Evolutionary conservation across 1,140 invertebrate genomes (phyloP), one percentile per base, ranked within the genome.

Genomic region (Penaeus japonicus): DNA sequence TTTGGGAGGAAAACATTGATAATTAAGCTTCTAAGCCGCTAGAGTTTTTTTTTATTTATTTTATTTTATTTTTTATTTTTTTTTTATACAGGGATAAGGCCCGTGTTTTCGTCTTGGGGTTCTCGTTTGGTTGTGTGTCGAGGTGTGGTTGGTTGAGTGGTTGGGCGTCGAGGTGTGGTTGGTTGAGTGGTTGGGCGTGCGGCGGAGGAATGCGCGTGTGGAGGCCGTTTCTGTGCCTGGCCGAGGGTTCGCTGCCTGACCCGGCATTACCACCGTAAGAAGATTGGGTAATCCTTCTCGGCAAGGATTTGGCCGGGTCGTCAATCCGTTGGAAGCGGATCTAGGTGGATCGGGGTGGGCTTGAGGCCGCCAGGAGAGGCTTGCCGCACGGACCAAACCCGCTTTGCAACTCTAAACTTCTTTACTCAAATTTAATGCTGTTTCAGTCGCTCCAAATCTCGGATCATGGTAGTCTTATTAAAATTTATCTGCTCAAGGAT

Each of bases 371-470:
- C 54, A 80, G 73, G 89, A 90, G 89, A 90, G 85, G 89, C 89
- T 85, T 84, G 65, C 73, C 89, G 79, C 70, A 57, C 81, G 30
- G 85, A 77, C 84, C 85, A 75, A 90, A 90, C 85, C 89, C 85
- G 85, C 85, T 88, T 90, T 90, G 85, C 85, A 88, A 84, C 85
- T 84, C 89, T 88, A 90, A 90, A 90, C 86, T 90, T 88, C 89
- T 90, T 90, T 90, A 87, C 89, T 90, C 89, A 87, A 90, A 90
- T 88, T 90, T 90, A 90, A 90, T 90, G 89, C 89, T 90, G 89
- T 90, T 90, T 90, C 85, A 90, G 89, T 90, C 89, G 87, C 87
- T 88, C 89, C 89, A 90, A 90, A 90, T 90, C 89, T 88, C 54
- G 89, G 89, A 90, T 90, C 89, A 90, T 87, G 89, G 85, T 88